Base-by-base conservation (phyloP, 2,797 vertebrate species). In the Mus caroli region DNA sequence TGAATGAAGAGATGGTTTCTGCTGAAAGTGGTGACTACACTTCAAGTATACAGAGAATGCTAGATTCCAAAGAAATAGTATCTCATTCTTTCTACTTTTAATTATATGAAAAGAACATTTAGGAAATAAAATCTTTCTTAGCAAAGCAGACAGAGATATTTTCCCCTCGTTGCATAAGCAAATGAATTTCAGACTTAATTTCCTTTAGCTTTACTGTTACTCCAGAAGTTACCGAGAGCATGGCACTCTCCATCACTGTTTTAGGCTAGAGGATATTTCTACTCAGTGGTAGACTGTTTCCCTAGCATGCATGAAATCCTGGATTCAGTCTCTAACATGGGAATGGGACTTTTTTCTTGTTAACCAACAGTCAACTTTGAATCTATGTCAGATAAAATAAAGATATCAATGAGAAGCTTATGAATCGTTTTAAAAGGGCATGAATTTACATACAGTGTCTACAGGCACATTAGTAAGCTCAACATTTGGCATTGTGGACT, bases 71-170 rank as follows among this genome's bases (percentile, higher is more conserved):
- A 67, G 62, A 94, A 94, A 88, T 92, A n/a, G 46, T 6, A 96
- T 26, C n/a, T 82, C 43, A 90, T 90, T 79, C 52, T 91, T 97
- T 69, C 56, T 79, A 15, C 43, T 92, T 83, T 88, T 67, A 95
- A 43, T 79, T 91, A 89, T 9, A 97, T 40, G 79, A 67, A 90
- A 95, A 90, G 40, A 60, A 0, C 3, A 91, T 75, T 89, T 88
- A 88, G 82, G 91, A 92, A 97, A 28, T 85, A 95, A 95, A 96
- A 46, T 54, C 92, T n/a, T 91, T 94, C 87, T 90, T 34, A 96
- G 37, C 15, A 93, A 17, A 52, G 24, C 54, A 12, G 15, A 85
- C 37, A 86, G 37, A 94, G 95, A 91, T 85, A 76, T 34, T 94
- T 96, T 90, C 20, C 46, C 50, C 69, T 40, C 69, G 52, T 19